Evolutionary conservation across 2,113 vertebrate species (phyloP).

Genomic region (Carassius carassius): DNA sequence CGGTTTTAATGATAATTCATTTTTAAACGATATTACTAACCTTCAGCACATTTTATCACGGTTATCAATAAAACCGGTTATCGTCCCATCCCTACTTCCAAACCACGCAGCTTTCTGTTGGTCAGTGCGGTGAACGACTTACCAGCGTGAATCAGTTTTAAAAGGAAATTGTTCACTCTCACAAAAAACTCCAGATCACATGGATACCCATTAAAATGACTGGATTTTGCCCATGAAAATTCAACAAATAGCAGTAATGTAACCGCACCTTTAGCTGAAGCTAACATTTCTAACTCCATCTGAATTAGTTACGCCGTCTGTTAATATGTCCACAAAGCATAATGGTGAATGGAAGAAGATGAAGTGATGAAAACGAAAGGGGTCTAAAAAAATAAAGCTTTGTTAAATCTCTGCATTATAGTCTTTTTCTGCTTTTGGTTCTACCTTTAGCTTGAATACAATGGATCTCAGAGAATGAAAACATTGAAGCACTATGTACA

Average conservation of each 20-base stretch:
- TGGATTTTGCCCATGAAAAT: background rate
- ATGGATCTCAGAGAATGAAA: slow-evolving; percentile 66
- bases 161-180: background rate
- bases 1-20: no score
- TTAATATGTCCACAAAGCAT: slow-evolving; percentile 61
- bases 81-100: no score
- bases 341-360: slow-evolving; percentile 49
- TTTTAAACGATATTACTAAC: no score
- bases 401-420: slow-evolving; percentile 77
- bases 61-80: no score
- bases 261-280: slow-evolving; percentile 30
- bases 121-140: background rate
- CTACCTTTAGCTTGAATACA: slow-evolving; percentile 68
- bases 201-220: background rate
- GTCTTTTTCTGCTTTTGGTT: slow-evolving; percentile 70
- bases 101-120: slow-evolving; percentile 4
- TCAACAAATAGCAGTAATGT: background rate
- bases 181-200: background rate
- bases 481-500: slow-evolving; percentile 77
- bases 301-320: slow-evolving; percentile 63
- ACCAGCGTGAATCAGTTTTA: background rate
- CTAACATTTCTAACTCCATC: slow-evolving; percentile 58
- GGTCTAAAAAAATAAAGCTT: slow-evolving; percentile 83
- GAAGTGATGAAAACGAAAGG: slow-evolving; percentile 60
- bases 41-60: no score